Conservation (phyloP, 2,113 vertebrate species). For the Microtus ochrogaster region DNA sequence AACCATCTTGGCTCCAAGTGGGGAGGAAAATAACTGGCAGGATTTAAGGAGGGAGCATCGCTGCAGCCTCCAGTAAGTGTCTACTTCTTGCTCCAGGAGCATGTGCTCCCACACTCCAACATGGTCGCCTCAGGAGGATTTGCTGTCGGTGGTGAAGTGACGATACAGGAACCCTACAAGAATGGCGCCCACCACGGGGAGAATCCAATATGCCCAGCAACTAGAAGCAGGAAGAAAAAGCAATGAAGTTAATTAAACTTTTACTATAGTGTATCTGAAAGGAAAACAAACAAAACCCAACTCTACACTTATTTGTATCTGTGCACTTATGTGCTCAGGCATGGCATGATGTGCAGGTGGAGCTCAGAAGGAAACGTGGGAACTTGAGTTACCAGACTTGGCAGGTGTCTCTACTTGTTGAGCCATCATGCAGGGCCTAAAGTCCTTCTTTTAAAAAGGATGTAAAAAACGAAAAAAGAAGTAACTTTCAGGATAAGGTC, state of each 20-base stretch:
- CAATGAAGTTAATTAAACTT: conserved; percentile 8
- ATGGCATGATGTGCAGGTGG: not conserved
- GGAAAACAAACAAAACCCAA: not conserved
- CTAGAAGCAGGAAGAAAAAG: conserved; percentile 73
- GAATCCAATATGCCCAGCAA: conserved; percentile 93
- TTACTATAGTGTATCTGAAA: not conserved
- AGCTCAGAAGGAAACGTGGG: not conserved
- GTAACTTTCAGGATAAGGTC: not conserved
- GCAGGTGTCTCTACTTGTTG: not conserved
- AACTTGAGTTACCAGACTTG: not conserved
- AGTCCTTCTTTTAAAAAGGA: not conserved
- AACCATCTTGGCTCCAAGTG: conserved; percentile 67
- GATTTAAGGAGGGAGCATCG: conserved; percentile 36
- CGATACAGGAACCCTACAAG: conserved; percentile 93
- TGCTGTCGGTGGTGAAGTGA: conserved; percentile 91
- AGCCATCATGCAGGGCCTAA: not conserved
- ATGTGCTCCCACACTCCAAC: conserved; percentile 52
- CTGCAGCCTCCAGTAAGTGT: conserved; percentile 57
- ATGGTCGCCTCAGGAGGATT: conserved; percentile 86
- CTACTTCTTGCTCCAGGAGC: conserved; percentile 17
- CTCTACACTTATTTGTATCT: not conserved
- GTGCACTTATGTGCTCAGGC: not conserved
- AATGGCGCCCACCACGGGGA: conserved; percentile 89
- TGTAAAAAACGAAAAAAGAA: not conserved
- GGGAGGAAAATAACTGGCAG: not conserved